A percentile compares a stretch with the other conserved stretches of the same genome.
phyloP scores from a whole-genome alignment of 2,797 vertebrate genomes.

The Eurystomus glaucurus region DNA sequence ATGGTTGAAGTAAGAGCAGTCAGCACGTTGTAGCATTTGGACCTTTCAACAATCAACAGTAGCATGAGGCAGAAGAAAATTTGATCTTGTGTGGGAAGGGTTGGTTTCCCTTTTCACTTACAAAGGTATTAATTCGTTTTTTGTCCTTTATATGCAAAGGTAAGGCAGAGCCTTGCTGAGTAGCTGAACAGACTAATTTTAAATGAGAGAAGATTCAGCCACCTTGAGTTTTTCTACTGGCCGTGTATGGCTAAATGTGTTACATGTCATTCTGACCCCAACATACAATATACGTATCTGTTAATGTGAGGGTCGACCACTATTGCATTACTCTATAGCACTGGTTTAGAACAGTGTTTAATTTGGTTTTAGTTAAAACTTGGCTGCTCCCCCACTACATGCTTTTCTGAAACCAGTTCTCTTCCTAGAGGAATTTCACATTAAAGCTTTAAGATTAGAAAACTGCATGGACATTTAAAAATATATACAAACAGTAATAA shows the following conservation, averaged over 20 bases:
- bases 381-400: background rate
- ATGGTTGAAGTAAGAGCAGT: background rate
- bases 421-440: background rate
- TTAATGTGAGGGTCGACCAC: background rate
- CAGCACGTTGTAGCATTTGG: background rate
- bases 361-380: conserved; percentile 35
- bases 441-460: conserved; percentile 34
- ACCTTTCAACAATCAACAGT: background rate
- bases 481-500: conserved; percentile 29
- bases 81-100: background rate
- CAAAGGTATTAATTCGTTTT: background rate
- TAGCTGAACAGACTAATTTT: background rate
- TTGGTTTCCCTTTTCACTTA: background rate
- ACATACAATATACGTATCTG: background rate
- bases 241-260: background rate
- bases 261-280: background rate
- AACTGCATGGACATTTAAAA: conserved; percentile 28
- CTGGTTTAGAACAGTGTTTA: background rate
- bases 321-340: background rate
- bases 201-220: background rate
- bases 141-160: background rate
- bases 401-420: conserved; percentile 24
- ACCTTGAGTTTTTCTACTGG: background rate
- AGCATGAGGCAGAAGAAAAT: background rate
- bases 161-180: background rate